A percentile compares a stretch with the other conserved stretches of the same genome.
Evolutionary conservation across 2,888 invertebrate species (phyloP).

Genomic region (Cheilosia scutellata): DNA sequence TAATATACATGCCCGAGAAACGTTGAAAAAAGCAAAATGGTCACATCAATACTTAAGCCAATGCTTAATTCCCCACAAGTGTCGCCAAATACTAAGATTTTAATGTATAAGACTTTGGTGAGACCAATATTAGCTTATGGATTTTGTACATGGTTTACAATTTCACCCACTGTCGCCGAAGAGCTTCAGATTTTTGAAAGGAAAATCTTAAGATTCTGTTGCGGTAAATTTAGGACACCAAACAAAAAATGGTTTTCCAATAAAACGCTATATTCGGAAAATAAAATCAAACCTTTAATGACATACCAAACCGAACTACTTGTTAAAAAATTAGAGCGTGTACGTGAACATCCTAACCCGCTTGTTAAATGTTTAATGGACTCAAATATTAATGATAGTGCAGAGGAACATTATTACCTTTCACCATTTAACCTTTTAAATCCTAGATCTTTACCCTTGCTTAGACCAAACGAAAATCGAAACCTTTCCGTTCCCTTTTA

Average conservation of each 20-base stretch:
- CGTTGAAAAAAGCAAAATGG: not conserved
- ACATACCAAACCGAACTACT: slow-evolving; percentile 11
- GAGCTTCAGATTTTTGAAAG: slow-evolving; percentile 31
- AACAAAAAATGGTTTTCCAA: slow-evolving; percentile 32
- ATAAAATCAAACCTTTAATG: slow-evolving; percentile 8
- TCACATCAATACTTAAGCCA: slow-evolving; percentile 15
- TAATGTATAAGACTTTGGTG: slow-evolving; percentile 17
- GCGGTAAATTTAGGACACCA: slow-evolving; percentile 21
- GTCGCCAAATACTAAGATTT: slow-evolving; percentile 5
- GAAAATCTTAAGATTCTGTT: slow-evolving; percentile 31
- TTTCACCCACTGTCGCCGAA: slow-evolving; percentile 21
- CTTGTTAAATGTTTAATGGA: slow-evolving; percentile 5
- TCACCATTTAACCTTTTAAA: not conserved
- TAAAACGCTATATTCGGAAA: slow-evolving; percentile 9
- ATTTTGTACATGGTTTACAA: slow-evolving; percentile 28
- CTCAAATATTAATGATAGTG: not conserved
- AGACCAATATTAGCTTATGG: slow-evolving; percentile 7
- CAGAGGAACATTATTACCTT: slow-evolving; percentile 13
- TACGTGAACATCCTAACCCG: not conserved
- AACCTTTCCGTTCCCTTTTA: not conserved
- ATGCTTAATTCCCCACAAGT: not conserved
- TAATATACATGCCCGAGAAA: slow-evolving; percentile 21
- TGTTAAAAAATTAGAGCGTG: slow-evolving; percentile 3
- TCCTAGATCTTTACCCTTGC: not conserved
- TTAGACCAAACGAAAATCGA: slow-evolving; percentile 6